Percentiles rank a stretch among this genome's conserved stretches.
These are phyloP conservation scores for Syngnathus acus DNA, from an alignment of 2,797 vertebrate genomes.

Conservation along the genomic window DNA sequence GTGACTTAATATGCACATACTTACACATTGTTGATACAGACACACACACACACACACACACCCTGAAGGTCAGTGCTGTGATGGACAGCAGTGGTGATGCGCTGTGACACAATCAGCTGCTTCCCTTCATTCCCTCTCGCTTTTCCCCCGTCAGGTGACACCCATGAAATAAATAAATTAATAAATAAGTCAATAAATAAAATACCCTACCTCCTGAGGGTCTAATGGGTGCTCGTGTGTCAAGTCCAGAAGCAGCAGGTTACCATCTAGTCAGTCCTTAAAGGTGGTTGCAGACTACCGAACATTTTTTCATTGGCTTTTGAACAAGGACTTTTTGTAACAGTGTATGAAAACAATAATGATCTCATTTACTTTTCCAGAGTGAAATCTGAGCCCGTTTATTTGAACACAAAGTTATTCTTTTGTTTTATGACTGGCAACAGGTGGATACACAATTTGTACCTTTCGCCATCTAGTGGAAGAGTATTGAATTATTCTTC, in stretches of 20 bases:
- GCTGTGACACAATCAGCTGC: conserved; percentile 70
- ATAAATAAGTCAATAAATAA: conserved; percentile 31
- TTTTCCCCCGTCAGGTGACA: conserved; percentile 69
- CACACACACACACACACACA: conserved; percentile 32
- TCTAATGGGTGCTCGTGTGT: not conserved
- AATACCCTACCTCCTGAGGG: conserved; percentile 42
- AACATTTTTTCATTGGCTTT: too few relatives aligned
- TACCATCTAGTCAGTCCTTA: not conserved
- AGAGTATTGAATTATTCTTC: too few relatives aligned
- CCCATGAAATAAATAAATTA: conserved; percentile 64
- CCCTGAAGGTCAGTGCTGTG: conserved; percentile 65
- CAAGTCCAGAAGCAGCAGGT: not conserved
- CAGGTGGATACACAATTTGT: too few relatives aligned
- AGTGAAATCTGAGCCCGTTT: too few relatives aligned
- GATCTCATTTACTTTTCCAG: too few relatives aligned
- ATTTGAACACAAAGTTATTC: too few relatives aligned
- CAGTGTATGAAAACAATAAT: too few relatives aligned
- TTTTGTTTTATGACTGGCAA: too few relatives aligned
- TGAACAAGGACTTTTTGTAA: too few relatives aligned
- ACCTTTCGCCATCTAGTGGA: too few relatives aligned
- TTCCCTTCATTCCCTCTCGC: conserved; percentile 73
- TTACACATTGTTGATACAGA: conserved; percentile 48
- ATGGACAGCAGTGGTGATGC: conserved; percentile 69
- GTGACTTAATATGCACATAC: conserved; percentile 56
- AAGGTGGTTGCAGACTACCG: not conserved